phyloP scores from a whole-genome alignment of 2,888 invertebrate genomes.

The Galerucella calmariensis region DNA sequence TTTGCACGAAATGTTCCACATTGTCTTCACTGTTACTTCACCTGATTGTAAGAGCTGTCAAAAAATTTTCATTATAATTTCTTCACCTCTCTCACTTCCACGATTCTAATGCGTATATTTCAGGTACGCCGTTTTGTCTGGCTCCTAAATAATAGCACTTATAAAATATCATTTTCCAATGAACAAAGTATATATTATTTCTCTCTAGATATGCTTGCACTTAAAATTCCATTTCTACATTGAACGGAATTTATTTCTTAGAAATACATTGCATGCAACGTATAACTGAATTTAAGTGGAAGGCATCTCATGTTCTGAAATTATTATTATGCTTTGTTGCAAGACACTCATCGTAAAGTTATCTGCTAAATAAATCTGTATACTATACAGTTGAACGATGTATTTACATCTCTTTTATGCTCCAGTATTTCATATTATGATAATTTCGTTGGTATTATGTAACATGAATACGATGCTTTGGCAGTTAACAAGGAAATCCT shows the following conservation, averaged over 20 bases:
- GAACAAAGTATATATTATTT: too few relatives aligned
- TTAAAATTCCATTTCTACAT: not conserved
- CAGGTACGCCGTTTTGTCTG: too few relatives aligned
- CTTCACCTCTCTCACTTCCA: too few relatives aligned
- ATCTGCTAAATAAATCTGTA: not conserved
- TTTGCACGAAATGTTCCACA: too few relatives aligned
- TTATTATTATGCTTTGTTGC: conserved; percentile 4
- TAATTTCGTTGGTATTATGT: not conserved
- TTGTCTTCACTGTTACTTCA: too few relatives aligned
- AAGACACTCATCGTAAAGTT: not conserved
- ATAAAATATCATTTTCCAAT: too few relatives aligned
- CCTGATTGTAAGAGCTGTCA: too few relatives aligned
- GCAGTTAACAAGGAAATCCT: too few relatives aligned
- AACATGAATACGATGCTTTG: not conserved
- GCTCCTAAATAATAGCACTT: too few relatives aligned
- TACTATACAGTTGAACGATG: conserved; percentile 2
- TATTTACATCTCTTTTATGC: not conserved
- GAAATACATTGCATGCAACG: conserved; percentile 5
- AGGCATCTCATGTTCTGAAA: not conserved
- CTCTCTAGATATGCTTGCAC: too few relatives aligned
- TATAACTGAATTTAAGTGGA: not conserved
- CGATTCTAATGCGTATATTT: too few relatives aligned
- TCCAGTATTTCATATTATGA: not conserved
- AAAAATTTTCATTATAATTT: too few relatives aligned
- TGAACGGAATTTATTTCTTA: not conserved